These are phyloP conservation scores for Trinectes maculatus DNA, from an alignment of 2,113 vertebrate genomes.

Conservation along the genomic window DNA sequence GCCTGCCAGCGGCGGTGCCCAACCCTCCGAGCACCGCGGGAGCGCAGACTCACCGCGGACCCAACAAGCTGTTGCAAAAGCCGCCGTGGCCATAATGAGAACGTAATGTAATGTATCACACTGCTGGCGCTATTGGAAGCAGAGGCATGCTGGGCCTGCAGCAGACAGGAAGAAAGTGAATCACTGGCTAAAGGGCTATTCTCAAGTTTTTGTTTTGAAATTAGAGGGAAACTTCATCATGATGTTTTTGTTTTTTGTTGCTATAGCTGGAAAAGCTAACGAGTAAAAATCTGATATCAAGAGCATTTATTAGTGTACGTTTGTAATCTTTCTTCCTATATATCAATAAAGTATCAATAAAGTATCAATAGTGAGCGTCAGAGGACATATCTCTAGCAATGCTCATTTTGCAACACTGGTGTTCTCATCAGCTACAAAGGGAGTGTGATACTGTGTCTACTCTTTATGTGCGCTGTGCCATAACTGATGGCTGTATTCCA, in stretches of 20 bases:
- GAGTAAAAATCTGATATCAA: not conserved
- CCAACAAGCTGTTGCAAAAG: slow-evolving; percentile 69
- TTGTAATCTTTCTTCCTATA: no score
- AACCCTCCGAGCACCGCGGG: slow-evolving; percentile 56
- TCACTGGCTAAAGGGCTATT: slow-evolving; percentile 64
- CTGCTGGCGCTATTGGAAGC: slow-evolving; percentile 54
- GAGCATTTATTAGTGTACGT: no score
- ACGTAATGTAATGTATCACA: slow-evolving; percentile 63
- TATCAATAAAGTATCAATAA: no score
- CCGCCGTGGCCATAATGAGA: slow-evolving; percentile 64
- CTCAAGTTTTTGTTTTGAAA: slow-evolving; percentile 47
- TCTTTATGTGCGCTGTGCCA: slow-evolving; percentile 36
- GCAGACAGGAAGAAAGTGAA: slow-evolving; percentile 61
- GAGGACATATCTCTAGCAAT: no score
- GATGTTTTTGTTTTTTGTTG: not conserved
- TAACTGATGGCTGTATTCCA: slow-evolving; percentile 67
- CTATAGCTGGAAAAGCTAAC: not conserved
- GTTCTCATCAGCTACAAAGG: slow-evolving; percentile 16
- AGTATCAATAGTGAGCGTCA: no score
- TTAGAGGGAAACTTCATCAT: slow-evolving; percentile 15
- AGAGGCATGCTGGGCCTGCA: slow-evolving; percentile 49
- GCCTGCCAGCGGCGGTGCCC: slow-evolving; percentile 60
- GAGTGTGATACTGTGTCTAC: slow-evolving; percentile 39
- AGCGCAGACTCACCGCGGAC: slow-evolving; percentile 53
- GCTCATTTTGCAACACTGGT: no score